Conservation (phyloP, 37 sponge, comb jelly and placozoan species). For the Spongia lamella region DNA sequence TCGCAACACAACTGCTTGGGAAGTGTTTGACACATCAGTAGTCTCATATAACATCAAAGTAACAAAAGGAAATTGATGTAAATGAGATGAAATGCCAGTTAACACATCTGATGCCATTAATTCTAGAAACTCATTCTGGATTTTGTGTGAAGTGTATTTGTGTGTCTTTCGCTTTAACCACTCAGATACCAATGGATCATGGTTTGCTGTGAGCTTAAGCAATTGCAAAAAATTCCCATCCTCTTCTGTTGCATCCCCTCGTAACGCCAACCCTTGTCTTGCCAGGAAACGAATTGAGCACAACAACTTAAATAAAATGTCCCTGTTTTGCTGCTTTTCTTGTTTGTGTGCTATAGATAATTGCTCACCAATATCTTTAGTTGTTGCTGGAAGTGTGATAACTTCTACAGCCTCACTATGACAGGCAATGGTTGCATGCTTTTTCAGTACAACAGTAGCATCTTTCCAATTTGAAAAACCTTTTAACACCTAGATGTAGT, state of each 20-base stretch:
- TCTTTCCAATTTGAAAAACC: no score
- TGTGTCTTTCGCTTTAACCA: background rate
- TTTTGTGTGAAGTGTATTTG: background rate
- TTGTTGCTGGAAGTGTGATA: conserved; percentile 26
- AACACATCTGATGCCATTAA: background rate
- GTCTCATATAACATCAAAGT: background rate
- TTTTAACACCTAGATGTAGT: no score
- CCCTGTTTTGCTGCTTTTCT: conserved; percentile 38
- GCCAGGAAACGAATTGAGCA: conserved; percentile 32
- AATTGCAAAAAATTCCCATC: conserved; percentile 48
- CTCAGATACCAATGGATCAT: no score
- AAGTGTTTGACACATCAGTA: background rate
- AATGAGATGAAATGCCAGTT: background rate
- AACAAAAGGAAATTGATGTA: background rate
- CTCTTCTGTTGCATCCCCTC: conserved; percentile 51
- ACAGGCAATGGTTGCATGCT: no score
- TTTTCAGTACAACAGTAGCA: no score
- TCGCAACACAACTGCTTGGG: background rate
- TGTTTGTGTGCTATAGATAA: no score
- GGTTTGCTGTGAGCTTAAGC: no score
- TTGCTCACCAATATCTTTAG: conserved; percentile 62
- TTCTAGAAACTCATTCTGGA: background rate
- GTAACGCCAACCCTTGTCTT: conserved; percentile 45
- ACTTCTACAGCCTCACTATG: background rate
- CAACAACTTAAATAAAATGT: conserved; percentile 32